Evolutionary conservation across 2,888 invertebrate genomes (phyloP), one percentile per base, ranked within the genome.

Genomic region (Apeira syringaria): DNA sequence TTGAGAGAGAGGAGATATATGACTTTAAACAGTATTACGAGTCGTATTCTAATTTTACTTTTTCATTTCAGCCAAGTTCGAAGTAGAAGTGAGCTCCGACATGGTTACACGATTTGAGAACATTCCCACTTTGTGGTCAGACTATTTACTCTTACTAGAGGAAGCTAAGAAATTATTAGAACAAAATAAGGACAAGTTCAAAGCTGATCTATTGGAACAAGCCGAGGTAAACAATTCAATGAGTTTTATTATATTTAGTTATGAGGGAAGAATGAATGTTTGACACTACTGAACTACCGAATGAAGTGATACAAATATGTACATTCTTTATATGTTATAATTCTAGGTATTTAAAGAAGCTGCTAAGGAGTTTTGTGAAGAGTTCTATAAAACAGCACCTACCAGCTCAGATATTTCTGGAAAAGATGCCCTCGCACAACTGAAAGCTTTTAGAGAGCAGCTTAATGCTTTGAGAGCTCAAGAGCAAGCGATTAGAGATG

Each of bases 121-220:
- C 34, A 91, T 96, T 32, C 91, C 92, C 1, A 65, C 78, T 0
- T 76, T 91, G 27, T 98, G 97, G 97, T 69, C 90, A 17, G 90
- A 91, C 1, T 97, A 97, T 80, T 83, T 96, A 33, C 81, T 90
- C 30, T 74, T 92, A 7, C 80, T 97, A 6, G 91, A 92, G 37
- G 94, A 94, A 52, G 94, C 95, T 0, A 95, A 96, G 56, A 93
- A 93, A 59, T 92, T 93, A 90, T 80, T 97, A 8, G 93, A 94
- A 57, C 91, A 91, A 46, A 93, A 94, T 44, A 95, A 95, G 80
- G 94, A 94, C 34, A 92, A 92, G 57, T 94, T 94, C 64, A 95
- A 94, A 78, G 82, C 92, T n/a, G 91, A 90, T 33, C 79, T 97
- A 5, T 74, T 96, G 27, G 92, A 92, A 47, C 93, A 94, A 68